Conservation (phyloP, 2,888 invertebrate genomes). For the Plagodis dolabraria region DNA sequence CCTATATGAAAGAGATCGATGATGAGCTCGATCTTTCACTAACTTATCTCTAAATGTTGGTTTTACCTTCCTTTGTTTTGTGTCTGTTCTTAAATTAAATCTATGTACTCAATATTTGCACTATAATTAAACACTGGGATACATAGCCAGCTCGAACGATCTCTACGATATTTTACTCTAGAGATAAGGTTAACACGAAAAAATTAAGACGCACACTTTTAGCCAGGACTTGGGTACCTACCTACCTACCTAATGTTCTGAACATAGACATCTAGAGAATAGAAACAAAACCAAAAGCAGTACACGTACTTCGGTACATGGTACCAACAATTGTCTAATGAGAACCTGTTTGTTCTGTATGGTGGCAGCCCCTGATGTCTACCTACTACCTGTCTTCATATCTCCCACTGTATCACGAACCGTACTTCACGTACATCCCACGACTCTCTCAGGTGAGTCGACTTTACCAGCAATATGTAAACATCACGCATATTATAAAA, state of each 20-base stretch:
- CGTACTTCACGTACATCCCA: conserved; percentile 74
- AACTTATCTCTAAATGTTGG: conserved; percentile 49
- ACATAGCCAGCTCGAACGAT: neutral
- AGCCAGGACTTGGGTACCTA: neutral
- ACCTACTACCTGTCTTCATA: conserved; percentile 73
- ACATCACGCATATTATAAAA: no score
- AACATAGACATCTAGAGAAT: neutral
- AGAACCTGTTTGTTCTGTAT: conserved; percentile 39
- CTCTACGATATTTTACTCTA: neutral
- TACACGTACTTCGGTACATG: neutral
- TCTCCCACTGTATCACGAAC: conserved; percentile 71
- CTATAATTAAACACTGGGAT: neutral
- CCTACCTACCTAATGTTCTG: no score
- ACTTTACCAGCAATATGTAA: neutral
- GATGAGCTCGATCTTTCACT: conserved; percentile 71
- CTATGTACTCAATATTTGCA: conserved; percentile 6
- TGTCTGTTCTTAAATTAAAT: conserved; percentile 16
- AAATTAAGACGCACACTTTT: no score
- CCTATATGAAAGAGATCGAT: conserved; percentile 58
- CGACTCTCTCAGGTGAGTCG: conserved; percentile 77
- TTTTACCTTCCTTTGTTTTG: conserved; percentile 24
- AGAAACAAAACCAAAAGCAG: neutral
- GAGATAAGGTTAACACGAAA: no score
- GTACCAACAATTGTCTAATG: conserved; percentile 15
- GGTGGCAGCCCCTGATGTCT: conserved; percentile 73